Evolutionary conservation across 2,113 vertebrate genomes (phyloP).

Genomic region (Xiphorhynchus elegans): DNA sequence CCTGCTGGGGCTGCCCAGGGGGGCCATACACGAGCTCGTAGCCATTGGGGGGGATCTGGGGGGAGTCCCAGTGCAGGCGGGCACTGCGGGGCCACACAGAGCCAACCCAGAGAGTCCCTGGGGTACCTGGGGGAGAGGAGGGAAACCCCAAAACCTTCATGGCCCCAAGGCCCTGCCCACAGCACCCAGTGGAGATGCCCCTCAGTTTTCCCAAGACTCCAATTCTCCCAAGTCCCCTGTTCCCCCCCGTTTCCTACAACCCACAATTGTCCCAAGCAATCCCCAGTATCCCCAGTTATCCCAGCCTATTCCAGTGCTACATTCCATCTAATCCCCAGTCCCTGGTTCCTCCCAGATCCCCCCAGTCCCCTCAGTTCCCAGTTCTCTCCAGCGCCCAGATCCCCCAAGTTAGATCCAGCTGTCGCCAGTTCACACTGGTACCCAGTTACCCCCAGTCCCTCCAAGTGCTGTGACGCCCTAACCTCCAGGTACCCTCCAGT

Average conservation of each 20-base stretch:
- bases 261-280: background rate
- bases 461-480: background rate
- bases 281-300: background rate
- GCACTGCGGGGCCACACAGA: background rate
- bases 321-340: background rate
- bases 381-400: too few species aligned
- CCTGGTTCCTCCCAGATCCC: background rate
- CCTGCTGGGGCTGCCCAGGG: background rate
- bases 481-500: background rate
- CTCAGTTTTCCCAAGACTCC: background rate
- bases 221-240: background rate
- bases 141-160: background rate
- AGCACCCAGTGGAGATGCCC: background rate
- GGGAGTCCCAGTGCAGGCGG: background rate
- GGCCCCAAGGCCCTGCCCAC: background rate
- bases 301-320: background rate
- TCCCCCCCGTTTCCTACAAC: too few species aligned
- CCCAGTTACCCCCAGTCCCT: background rate
- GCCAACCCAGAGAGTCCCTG: background rate
- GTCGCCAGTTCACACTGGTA: background rate
- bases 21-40: background rate
- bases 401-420: background rate
- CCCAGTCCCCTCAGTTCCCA: too few species aligned
- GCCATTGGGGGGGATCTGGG: rapidly evolving
- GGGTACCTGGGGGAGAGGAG: background rate